phyloP scores from a whole-genome alignment of 2,888 invertebrate species.

The Nebria brevicollis region DNA sequence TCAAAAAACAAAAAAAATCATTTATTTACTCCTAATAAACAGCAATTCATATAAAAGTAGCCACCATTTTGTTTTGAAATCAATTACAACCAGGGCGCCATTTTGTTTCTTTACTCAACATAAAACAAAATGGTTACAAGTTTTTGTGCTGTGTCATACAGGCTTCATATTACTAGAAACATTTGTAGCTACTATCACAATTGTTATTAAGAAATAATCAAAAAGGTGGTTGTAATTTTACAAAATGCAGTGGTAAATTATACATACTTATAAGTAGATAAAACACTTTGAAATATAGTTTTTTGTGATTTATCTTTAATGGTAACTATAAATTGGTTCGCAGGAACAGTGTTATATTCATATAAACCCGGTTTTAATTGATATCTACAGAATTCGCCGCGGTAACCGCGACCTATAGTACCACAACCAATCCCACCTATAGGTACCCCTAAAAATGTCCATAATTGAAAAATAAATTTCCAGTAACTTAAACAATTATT shows the following conservation, averaged over 20 bases:
- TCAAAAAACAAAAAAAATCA: conserved; percentile 55
- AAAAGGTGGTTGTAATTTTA: background rate
- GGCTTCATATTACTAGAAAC: no score
- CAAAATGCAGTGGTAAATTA: no score
- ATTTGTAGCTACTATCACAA: no score
- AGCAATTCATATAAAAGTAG: background rate
- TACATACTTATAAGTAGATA: conserved; percentile 78
- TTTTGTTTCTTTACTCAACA: no score
- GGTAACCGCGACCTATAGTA: conserved; percentile 90
- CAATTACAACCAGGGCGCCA: no score
- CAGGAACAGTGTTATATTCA: conserved; percentile 83
- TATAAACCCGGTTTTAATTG: conserved; percentile 90
- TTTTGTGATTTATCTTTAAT: conserved; percentile 75
- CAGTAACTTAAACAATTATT: conserved; percentile 52
- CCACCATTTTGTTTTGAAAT: background rate
- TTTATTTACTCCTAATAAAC: background rate
- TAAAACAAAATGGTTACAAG: no score
- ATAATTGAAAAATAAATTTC: no score
- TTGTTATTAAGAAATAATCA: background rate
- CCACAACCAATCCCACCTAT: conserved; percentile 85
- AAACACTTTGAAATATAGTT: conserved; percentile 81
- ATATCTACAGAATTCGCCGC: conserved; percentile 93
- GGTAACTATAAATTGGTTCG: conserved; percentile 91
- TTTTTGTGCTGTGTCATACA: no score
- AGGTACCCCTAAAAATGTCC: conserved; percentile 74